Evolutionary conservation across 2,888 invertebrate species (phyloP).

Genomic region (Pomacea canaliculata): DNA sequence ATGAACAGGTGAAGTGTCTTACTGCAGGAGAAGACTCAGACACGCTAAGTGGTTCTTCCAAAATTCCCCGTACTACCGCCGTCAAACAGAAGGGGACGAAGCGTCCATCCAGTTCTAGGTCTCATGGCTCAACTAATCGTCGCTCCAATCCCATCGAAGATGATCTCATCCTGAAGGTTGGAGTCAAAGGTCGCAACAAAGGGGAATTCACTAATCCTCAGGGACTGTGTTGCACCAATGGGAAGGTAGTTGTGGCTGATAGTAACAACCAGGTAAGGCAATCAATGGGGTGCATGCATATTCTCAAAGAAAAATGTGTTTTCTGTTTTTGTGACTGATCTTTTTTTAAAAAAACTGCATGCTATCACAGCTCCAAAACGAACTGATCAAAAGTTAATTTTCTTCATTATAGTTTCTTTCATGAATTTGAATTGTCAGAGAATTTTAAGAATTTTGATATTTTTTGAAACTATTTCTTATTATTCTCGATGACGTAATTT

Average conservation of each 20-base stretch:
- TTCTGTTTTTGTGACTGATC: background rate
- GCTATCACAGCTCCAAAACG: no score
- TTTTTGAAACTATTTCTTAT: no score
- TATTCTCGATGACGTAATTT: no score
- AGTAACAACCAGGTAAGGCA: conserved; percentile 71
- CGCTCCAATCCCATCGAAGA: conserved; percentile 70
- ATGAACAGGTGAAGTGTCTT: conserved; percentile 15
- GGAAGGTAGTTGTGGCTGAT: conserved; percentile 71
- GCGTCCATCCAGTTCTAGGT: conserved; percentile 68
- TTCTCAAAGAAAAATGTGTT: no score
- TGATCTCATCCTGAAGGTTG: conserved; percentile 71
- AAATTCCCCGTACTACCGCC: conserved; percentile 66
- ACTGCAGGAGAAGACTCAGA: conserved; percentile 19
- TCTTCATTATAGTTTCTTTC: background rate
- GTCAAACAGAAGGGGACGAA: conserved; percentile 69
- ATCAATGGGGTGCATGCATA: conserved; percentile 50
- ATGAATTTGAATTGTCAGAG: no score
- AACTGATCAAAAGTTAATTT: no score
- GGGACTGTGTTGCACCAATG: conserved; percentile 70
- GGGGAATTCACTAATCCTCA: conserved; percentile 74
- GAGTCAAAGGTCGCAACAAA: conserved; percentile 71
- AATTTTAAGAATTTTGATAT: no score
- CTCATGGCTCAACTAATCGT: conserved; percentile 69
- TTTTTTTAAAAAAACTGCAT: background rate
- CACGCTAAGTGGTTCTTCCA: conserved; percentile 39